phyloP scores from a whole-genome alignment of 2,113 vertebrate species.

The Cheirogaleus medius region DNA sequence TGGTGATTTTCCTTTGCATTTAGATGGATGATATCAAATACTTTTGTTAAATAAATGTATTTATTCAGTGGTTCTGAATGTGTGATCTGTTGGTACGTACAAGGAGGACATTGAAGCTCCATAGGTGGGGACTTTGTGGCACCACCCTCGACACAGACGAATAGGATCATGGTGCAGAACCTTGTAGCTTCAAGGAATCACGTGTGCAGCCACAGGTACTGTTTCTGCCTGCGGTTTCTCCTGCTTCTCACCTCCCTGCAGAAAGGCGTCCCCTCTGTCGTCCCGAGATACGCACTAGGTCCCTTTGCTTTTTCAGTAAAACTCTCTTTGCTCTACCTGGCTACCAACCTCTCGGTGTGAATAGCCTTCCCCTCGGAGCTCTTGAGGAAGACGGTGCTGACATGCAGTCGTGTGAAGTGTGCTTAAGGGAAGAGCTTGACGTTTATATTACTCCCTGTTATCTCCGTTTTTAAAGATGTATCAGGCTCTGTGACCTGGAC shows the following conservation, averaged over 20 bases:
- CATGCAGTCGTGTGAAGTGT: rapidly evolving
- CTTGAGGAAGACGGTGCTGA: rapidly evolving
- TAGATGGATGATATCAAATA: background rate
- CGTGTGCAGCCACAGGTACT: rapidly evolving
- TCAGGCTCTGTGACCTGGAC: background rate
- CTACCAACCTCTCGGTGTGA: background rate
- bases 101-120: background rate
- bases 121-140: background rate
- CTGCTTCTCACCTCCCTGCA: background rate
- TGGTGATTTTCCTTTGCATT: background rate
- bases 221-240: rapidly evolving
- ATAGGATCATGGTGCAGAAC: background rate
- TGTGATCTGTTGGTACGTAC: rapidly evolving
- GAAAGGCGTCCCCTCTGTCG: background rate
- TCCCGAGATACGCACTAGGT: too few species aligned
- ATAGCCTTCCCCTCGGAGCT: too few species aligned
- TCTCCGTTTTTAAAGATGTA: background rate
- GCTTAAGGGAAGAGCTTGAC: background rate
- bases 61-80: background rate
- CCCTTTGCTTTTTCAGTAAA: background rate
- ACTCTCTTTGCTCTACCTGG: background rate
- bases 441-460: rapidly evolving
- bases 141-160: rapidly evolving
- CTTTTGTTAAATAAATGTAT: background rate
- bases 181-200: background rate